A percentile compares a stretch with the other conserved stretches of the same genome.
Conservation (phyloP, 2,888 invertebrate genomes). For the Leistus spinibarbis region DNA sequence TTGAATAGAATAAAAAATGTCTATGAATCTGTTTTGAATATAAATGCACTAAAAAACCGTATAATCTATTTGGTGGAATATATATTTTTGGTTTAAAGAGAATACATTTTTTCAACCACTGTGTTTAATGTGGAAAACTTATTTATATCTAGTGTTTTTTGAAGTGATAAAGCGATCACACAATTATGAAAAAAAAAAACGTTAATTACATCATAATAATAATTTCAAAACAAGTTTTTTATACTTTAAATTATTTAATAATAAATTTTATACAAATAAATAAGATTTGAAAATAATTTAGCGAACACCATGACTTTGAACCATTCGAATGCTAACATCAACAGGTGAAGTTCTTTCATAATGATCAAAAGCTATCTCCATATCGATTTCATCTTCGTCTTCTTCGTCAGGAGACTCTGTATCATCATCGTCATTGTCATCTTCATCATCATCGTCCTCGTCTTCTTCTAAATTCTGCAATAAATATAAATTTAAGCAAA, state of each 20-base stretch:
- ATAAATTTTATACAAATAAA: constrained; percentile 9
- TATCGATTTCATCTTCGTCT: constrained; percentile 64
- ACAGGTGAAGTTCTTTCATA: constrained; percentile 55
- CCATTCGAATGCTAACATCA: constrained; percentile 53
- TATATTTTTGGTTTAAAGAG: too few species aligned
- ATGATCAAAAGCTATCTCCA: constrained; percentile 55
- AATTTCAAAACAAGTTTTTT: background rate
- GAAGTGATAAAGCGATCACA: too few species aligned
- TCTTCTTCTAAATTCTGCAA: constrained; percentile 59
- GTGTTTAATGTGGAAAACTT: too few species aligned
- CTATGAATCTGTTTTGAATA: too few species aligned
- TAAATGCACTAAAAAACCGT: too few species aligned
- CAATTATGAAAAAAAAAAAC: too few species aligned
- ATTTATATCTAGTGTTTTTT: too few species aligned
- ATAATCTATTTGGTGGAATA: too few species aligned
- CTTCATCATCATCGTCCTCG: constrained; percentile 65
- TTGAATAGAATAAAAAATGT: too few species aligned
- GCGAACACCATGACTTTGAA: constrained; percentile 49
- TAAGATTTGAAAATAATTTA: constrained; percentile 38
- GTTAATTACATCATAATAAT: too few species aligned
- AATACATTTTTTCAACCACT: too few species aligned
- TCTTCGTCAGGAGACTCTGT: constrained; percentile 68
- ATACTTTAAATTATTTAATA: background rate
- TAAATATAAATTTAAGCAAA: constrained; percentile 1
- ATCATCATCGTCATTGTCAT: constrained; percentile 67